Conservation (phyloP, 2,113 vertebrate genomes). For the Xenus cinereus region DNA sequence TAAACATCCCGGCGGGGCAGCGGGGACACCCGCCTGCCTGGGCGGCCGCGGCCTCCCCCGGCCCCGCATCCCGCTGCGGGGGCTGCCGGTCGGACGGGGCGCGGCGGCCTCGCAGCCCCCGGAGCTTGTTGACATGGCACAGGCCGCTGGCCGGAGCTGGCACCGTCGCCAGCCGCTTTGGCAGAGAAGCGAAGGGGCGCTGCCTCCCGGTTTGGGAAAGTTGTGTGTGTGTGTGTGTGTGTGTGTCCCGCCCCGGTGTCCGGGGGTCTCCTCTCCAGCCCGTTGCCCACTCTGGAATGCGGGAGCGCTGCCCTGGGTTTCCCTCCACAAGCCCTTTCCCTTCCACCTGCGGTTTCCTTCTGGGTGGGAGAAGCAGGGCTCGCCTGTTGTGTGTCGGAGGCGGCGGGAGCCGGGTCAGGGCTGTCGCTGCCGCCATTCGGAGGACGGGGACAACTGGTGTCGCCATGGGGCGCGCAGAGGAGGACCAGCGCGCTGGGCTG, state of each 20-base stretch:
- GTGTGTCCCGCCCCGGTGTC: not conserved
- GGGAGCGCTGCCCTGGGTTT: not conserved
- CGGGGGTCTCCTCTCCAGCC: not conserved
- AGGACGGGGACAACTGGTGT: not conserved
- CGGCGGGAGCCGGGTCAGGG: not conserved
- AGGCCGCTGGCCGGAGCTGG: not conserved
- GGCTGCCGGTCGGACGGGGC: not conserved
- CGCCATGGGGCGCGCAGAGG: fast-evolving
- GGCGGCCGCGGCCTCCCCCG: not conserved
- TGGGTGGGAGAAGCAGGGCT: not conserved
- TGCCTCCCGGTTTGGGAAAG: not conserved
- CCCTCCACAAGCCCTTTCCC: no score
- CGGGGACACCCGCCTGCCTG: no score
- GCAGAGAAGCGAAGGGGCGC: not conserved
- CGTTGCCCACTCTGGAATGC: fast-evolving
- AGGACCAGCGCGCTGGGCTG: fast-evolving
- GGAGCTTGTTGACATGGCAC: not conserved
- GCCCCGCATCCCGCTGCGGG: not conserved
- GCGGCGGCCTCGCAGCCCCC: not conserved
- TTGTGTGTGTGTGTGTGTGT: not conserved
- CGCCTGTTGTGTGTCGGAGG: not conserved
- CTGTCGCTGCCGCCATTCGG: not conserved
- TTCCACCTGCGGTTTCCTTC: not conserved
- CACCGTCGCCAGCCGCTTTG: not conserved
- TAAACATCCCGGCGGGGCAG: not conserved